phyloP scores from a whole-genome alignment of 1,140 invertebrate species.

The Theocolax elegans region DNA sequence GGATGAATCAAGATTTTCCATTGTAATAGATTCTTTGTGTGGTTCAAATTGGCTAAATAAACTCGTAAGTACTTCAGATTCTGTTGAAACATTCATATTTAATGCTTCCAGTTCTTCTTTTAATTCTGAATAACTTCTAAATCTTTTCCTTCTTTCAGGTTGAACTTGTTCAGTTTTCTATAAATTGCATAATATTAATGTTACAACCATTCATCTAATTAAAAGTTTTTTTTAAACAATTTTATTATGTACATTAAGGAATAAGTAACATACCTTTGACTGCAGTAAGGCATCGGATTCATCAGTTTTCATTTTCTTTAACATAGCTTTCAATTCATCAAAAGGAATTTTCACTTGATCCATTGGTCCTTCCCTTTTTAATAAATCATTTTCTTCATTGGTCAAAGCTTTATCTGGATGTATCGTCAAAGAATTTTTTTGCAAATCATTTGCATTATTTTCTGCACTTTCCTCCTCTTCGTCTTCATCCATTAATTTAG shows the following conservation, averaged over 20 bases:
- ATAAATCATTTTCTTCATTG: conserved; percentile 45
- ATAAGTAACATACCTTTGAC: conserved; percentile 40
- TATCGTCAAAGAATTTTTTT: conserved; percentile 52
- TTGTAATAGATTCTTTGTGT: conserved; percentile 54
- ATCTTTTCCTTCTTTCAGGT: conserved; percentile 57
- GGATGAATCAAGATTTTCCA: conserved; percentile 46
- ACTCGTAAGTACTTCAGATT: conserved; percentile 74
- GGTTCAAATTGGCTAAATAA: conserved; percentile 71
- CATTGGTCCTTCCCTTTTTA: conserved; percentile 39
- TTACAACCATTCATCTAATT: not conserved
- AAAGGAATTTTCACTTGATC: conserved; percentile 51
- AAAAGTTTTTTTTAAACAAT: not conserved
- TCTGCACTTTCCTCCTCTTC: conserved; percentile 55
- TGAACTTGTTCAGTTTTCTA: conserved; percentile 45
- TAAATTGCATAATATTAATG: conserved; percentile 28
- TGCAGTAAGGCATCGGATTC: conserved; percentile 39
- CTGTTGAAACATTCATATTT: conserved; percentile 75
- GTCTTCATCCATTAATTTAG: conserved; percentile 75
- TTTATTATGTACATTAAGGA: conserved; percentile 9
- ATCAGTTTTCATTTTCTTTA: conserved; percentile 53
- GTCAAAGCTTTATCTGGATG: conserved; percentile 54
- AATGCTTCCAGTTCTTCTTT: conserved; percentile 74
- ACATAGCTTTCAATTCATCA: conserved; percentile 56
- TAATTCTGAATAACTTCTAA: conserved; percentile 74
- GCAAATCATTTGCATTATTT: conserved; percentile 35